Percentiles rank a stretch among this genome's conserved stretches.
Evolutionary conservation across 1,140 invertebrate species (phyloP).

Genomic region (Cydia fagiglandana): DNA sequence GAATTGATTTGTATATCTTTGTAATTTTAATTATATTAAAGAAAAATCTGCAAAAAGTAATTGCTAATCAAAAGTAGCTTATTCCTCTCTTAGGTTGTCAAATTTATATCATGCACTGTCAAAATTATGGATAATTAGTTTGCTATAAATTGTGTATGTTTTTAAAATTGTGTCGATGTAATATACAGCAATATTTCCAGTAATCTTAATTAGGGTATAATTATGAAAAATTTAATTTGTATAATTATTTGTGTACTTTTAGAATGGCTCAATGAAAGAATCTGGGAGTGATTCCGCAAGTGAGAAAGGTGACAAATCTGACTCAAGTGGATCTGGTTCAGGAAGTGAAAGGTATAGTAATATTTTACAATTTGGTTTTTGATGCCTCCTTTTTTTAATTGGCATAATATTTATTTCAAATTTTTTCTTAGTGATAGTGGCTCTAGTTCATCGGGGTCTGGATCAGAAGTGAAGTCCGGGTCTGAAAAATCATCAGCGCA

Average conservation of each 20-base stretch:
- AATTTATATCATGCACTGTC: not conserved
- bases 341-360: constrained; percentile 67
- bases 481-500: constrained; percentile 80
- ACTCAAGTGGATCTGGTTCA: constrained; percentile 81
- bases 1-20: not conserved
- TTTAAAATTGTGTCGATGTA: not conserved
- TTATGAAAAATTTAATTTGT: not conserved
- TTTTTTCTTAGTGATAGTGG: constrained; percentile 64
- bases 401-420: constrained; percentile 32
- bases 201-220: too few relatives aligned
- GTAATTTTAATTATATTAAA: not conserved
- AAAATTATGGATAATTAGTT: not conserved
- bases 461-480: constrained; percentile 79
- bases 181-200: not conserved
- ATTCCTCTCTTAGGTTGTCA: not conserved
- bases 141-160: not conserved
- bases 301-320: constrained; percentile 79
- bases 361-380: constrained; percentile 28
- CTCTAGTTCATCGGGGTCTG: constrained; percentile 62
- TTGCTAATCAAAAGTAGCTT: too few relatives aligned
- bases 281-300: constrained; percentile 83
- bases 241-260: constrained; percentile 54
- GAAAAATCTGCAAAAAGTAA: not conserved
- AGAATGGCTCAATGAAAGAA: constrained; percentile 82
- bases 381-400: not conserved